Evolutionary conservation across 2,113 vertebrate species (phyloP), one percentile per base, ranked within the genome.

Genomic region (Drymodes brunneopygia): DNA sequence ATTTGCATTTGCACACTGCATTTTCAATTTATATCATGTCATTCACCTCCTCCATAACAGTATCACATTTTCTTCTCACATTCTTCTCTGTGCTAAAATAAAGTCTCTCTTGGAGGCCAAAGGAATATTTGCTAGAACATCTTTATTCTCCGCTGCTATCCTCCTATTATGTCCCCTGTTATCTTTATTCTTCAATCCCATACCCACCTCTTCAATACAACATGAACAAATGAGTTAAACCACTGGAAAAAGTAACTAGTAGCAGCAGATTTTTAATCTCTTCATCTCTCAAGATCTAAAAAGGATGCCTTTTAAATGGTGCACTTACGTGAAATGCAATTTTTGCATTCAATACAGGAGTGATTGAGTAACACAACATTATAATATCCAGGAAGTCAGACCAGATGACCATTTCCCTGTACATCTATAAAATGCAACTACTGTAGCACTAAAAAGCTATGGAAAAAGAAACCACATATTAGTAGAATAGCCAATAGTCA

Each of bases 21-120:
- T 79, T 91, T 93, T 81, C 77, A 84, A 75, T 84, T 92, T 89
- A 12, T 45, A 64, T 67, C 86, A 28, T 40, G 84, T 75, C 81
- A 72, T 92, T 95, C 89, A 91, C 91, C 81, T 97, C 95, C 93
- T 91, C 96, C 81, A 29, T 74, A 89, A 72, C 72, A 72, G 42
- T 53, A 94, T 29, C 89, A 91, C 92, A 92, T 92, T 89, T 86
- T 81, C 62, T 90, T 94, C 94, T 96, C 92, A 91, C 77, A 71
- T 74, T 89, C 48, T 81, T 74, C 36, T 62, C 35, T 51, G 40
- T 74, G 64, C 75, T 95, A 88, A 96, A 95, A 88, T 80, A 82
- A 94, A 85, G 56, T 70, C 44, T 90, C 36, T 80, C 42, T 77
- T 88, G 24, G 28, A 86, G 79, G 56, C 51, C 90, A 85, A 88